Evolutionary conservation across 2,888 invertebrate species (phyloP).

Genomic region (Erpobdella octoculata): DNA sequence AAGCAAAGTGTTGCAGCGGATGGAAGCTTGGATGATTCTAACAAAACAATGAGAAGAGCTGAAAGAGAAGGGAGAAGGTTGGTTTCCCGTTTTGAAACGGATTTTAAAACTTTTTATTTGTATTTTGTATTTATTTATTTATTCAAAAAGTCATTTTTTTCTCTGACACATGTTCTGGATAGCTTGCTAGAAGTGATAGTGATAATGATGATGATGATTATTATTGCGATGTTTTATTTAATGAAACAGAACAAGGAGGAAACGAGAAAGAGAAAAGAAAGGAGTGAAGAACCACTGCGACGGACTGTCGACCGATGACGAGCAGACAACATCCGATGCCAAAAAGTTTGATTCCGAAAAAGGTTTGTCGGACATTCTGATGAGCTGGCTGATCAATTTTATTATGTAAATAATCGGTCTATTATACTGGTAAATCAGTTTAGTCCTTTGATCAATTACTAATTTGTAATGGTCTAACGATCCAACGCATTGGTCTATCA

Average conservation of each 20-base stretch:
- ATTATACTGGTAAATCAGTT: too few species aligned
- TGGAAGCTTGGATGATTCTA: conserved; percentile 24
- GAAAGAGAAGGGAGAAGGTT: conserved; percentile 75
- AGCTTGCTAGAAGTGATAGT: not conserved
- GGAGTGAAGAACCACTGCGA: conserved; percentile 64
- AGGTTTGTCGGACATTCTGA: conserved; percentile 48
- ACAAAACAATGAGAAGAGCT: conserved; percentile 64
- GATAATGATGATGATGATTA: not conserved
- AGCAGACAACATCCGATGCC: conserved; percentile 72
- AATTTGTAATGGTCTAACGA: too few species aligned
- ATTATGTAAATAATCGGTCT: too few species aligned
- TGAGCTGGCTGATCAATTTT: too few species aligned
- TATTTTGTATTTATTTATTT: not conserved
- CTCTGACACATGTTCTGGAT: not conserved
- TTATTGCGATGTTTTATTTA: not conserved
- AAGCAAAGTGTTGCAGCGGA: too few species aligned
- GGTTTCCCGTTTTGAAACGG: too few species aligned
- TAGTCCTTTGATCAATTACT: too few species aligned
- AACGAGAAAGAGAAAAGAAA: conserved; percentile 65
- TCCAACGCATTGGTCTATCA: too few species aligned
- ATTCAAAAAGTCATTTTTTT: not conserved
- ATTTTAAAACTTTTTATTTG: too few species aligned
- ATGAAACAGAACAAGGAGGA: conserved; percentile 65
- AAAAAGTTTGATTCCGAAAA: conserved; percentile 51
- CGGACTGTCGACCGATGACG: conserved; percentile 93